A percentile compares a stretch with the other conserved stretches of the same genome.
Evolutionary conservation across 2,797 vertebrate genomes (phyloP).

Genomic region (Brachyalestes nurse): DNA sequence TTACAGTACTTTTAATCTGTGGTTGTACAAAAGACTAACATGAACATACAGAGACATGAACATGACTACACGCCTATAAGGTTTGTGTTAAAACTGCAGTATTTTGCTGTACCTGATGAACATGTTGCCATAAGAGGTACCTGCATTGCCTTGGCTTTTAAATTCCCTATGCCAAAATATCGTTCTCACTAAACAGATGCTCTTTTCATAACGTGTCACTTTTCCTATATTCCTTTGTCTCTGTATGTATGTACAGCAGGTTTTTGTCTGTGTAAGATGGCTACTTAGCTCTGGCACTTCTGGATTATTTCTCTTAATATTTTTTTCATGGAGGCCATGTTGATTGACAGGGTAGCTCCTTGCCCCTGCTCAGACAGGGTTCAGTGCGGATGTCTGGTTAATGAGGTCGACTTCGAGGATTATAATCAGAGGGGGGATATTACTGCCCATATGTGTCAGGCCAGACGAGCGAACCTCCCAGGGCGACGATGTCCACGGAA

Average conservation of each 20-base stretch:
- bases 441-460: constrained; percentile 79
- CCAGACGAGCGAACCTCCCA: constrained; percentile 75
- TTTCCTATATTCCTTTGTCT: not conserved
- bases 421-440: constrained; percentile 82
- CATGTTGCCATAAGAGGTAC: not conserved
- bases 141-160: constrained; percentile 5
- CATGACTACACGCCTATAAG: not conserved
- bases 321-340: constrained; percentile 78
- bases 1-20: not conserved
- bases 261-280: not conserved
- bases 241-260: not conserved
- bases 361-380: constrained; percentile 78
- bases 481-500: constrained; percentile 61
- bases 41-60: not conserved
- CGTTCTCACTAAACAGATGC: not conserved
- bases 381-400: constrained; percentile 81
- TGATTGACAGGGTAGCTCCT: constrained; percentile 80
- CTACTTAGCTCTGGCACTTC: constrained; percentile 44
- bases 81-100: constrained; percentile 7
- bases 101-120: not conserved
- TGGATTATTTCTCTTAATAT: constrained; percentile 75
- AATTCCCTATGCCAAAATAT: not conserved
- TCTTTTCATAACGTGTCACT: not conserved
- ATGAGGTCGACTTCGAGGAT: constrained; percentile 80
- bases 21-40: not conserved